A percentile compares a stretch with the other conserved stretches of the same genome.
phyloP scores from a whole-genome alignment of 2,888 invertebrate genomes.

The Danaus chrysippus region DNA sequence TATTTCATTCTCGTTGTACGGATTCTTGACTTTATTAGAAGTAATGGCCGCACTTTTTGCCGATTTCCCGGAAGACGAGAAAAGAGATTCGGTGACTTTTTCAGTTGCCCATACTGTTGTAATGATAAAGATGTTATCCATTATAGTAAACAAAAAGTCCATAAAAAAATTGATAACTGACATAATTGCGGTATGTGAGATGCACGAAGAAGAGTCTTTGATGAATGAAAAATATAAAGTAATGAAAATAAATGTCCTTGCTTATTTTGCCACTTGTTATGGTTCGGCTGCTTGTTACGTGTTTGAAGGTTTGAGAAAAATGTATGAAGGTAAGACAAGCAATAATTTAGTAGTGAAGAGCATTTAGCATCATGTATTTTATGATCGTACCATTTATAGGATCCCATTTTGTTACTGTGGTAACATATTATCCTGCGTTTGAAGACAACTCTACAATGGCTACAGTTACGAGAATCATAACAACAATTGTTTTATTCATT shows the following conservation, averaged over 20 bases:
- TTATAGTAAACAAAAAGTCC: conserved; percentile 49
- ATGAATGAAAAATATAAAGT: conserved; percentile 53
- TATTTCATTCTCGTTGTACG: conserved; percentile 48
- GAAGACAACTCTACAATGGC: conserved; percentile 52
- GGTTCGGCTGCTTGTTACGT: conserved; percentile 51
- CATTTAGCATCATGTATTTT: neutral
- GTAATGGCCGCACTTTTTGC: conserved; percentile 57
- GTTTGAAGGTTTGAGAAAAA: conserved; percentile 60
- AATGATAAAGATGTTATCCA: conserved; percentile 56
- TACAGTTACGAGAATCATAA: conserved; percentile 43
- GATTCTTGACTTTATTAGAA: conserved; percentile 60
- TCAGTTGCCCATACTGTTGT: conserved; percentile 64
- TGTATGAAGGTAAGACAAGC: conserved; percentile 43
- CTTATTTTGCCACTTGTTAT: conserved; percentile 51
- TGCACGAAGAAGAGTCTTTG: conserved; percentile 47
- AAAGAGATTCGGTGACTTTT: conserved; percentile 60
- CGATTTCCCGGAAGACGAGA: conserved; percentile 61
- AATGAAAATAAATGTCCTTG: conserved; percentile 57
- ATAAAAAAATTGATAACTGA: conserved; percentile 52
- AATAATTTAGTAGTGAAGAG: neutral
- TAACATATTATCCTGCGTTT: conserved; percentile 61
- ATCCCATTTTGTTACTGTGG: conserved; percentile 59
- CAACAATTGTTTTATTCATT: conserved; percentile 46
- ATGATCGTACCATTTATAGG: conserved; percentile 44
- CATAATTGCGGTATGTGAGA: conserved; percentile 53